Base-by-base conservation (phyloP, 2,113 vertebrate genomes). In the Notiomystis cincta region DNA sequence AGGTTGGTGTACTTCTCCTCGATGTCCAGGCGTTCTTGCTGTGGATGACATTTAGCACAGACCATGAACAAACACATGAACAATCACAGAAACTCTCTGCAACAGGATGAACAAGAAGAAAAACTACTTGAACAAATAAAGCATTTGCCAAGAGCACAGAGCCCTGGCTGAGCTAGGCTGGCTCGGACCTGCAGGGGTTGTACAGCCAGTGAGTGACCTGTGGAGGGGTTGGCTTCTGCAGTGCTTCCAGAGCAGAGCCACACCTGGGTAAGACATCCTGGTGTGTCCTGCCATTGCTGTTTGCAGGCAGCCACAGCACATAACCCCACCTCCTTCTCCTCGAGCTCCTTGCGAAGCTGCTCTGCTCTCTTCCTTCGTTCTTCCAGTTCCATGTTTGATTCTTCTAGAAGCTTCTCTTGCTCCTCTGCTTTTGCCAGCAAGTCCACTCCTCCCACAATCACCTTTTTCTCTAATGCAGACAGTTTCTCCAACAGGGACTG, bases 11-110 rank as follows among this genome's bases (percentile, higher is more conserved):
- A 99, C 88, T 99, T 99, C 97, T 99, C 99, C 96, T 99, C 99
- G 13, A 99, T 99, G 97, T 99, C 99, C 97, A 99, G 96, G 48
- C 99, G 99, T 72, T 99, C 99, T 99, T 99, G 99, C 99, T 99
- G 96, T 87, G n/a, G 45, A 48, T 37, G 60, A 79, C 6, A 95
- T 80, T 90, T 11, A 86, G 70, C 84, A 94, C 25, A 97, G 62
- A 91, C 11, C n/a, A n/a, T n/a, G n/a, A 40, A 78, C 11, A 48
- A 79, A 92, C 31, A 67, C 5, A 10, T 95, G 69, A 96, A 67
- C 28, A 54, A 18, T 3, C 40, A 75, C 20, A 94, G 30, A 70
- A 76, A 84, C 70, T 23, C 47, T 35, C 73, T 45, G 38, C 75
- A 66, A 11, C 0, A 35, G 12, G 3, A 47, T 5, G 20, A 90